phyloP scores from a whole-genome alignment of 2,113 vertebrate genomes.

The Chrysochloris asiatica region DNA sequence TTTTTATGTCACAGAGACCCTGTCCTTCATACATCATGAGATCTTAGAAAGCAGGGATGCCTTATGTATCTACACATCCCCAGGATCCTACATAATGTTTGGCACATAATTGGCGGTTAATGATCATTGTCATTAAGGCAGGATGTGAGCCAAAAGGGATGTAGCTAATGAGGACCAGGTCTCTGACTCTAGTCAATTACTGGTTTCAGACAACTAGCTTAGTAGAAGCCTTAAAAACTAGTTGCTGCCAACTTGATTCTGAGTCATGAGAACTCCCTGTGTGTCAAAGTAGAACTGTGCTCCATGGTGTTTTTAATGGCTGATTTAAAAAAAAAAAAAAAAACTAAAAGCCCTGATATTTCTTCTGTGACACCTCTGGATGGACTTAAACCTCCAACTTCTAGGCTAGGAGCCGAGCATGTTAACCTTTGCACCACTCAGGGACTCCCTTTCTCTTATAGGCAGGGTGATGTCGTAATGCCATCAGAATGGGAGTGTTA shows the following conservation, averaged over 20 bases:
- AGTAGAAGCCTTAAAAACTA: background rate
- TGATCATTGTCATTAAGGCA: background rate
- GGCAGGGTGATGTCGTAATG: background rate
- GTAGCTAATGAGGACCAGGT: background rate
- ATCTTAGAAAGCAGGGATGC: background rate
- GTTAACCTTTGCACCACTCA: background rate
- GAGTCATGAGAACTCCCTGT: background rate
- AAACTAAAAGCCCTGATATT: background rate
- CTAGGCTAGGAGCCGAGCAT: background rate
- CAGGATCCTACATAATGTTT: background rate
- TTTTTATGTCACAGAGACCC: slow-evolving; percentile 18
- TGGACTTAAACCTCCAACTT: background rate
- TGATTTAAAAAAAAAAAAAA: background rate
- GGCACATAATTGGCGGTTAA: background rate
- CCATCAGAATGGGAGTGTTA: background rate
- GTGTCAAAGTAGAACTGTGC: background rate
- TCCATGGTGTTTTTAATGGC: background rate
- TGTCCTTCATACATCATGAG: background rate
- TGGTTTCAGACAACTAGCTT: slow-evolving; percentile 2
- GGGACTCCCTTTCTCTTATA: background rate
- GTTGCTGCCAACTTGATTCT: background rate
- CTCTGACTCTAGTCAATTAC: background rate
- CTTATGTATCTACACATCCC: background rate
- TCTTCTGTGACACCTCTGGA: background rate
- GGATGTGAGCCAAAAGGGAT: background rate